Evolutionary conservation across 1,140 invertebrate species (phyloP), one percentile per base, ranked within the genome.

Genomic region (Nilaparvata lugens): DNA sequence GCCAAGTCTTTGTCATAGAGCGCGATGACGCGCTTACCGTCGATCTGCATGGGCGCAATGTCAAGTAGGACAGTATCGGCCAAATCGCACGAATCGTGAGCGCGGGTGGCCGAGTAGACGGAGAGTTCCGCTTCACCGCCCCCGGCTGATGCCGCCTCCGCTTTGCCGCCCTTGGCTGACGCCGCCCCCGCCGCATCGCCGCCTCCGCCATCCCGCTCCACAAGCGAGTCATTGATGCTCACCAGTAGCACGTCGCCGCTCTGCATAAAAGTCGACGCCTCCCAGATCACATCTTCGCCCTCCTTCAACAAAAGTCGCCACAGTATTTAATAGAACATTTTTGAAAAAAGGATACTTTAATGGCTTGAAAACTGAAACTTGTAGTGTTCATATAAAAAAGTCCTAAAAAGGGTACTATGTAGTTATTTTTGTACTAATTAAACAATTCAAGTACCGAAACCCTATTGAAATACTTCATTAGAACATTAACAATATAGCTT

Each of bases 1-100:
- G 79, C 80, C 38, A 85, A 74, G 69, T 85, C 83, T 72, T 84
- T 84, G 67, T 85, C 83, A 66, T 84, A 84, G 2, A 85, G 74
- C 1, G 82, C 83, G 66, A 84, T 80, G 42, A 84, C 74, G 65
- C 83, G 83, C 56, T 78, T 76, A 18, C 78, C 80, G 64, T 78
- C 78, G 57, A 83, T 80, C 64, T 80, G 75, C 48, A 84, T 73
- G 1, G 82, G 82, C 9, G 82, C 82, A 59, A 84, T 82, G 70
- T 85, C 83, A 51, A 85, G 68, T 4, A 83, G 72, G 65, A 82
- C 79, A 24, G 82, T 83, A 60, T 84, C 81, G 16, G 79, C 80
- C 23, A 81, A 76, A 68, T 84, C 83, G 69, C 83, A 85, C 67
- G 82, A 80, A 62, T 82, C 81, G 69, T 83, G 81, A 62, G 80